Base-by-base conservation (phyloP, 2,888 invertebrate species). In the Buathra laborator region DNA sequence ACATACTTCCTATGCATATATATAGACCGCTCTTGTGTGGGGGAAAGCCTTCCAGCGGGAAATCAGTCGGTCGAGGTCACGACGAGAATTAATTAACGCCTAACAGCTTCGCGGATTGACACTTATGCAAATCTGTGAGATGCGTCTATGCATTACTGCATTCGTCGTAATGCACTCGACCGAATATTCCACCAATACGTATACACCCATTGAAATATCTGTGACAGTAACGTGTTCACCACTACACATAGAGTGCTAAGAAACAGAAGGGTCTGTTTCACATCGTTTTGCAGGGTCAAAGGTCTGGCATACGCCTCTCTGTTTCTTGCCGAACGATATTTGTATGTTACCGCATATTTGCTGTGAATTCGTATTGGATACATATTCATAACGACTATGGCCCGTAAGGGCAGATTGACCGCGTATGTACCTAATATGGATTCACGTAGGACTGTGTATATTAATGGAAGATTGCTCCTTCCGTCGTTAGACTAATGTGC, bases 1-100 rank as follows among this genome's bases (percentile, higher is more conserved):
- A 51, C 14, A 76, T 66, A 71, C 46, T 71, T 5, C 32, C 32
- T 51, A 59, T 19, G 29, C 56, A 16, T 44, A 46, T 56, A 68
- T 44, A 16, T 68, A 48, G n/a, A 32, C 16, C n/a, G 48, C 48
- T 46, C n/a, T 51, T 70, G 72, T 59, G 62, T 14, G 51, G 66
- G 5, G 32, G 56, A 59, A 59, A 82, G 81, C 82, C 82, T 82
- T 82, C 82, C 82, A 72, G 62, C 85, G 82, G 82, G 85, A 85
- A 85, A 85, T 85, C 85, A 85, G 82, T 85, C 79, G 82, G 85
- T 79, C 85, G 82, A 82, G 82, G 85, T 85, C 82, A 85, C 82
- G 82, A 80, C 66, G 85, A 82, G 82, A 85, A 85, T 85, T 85
- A 82, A 85, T 85, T 79, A 82, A 85, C 76, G 82, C 82, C 82